phyloP scores from a whole-genome alignment of 2,113 vertebrate species.

The Campylomormyrus tamandua region DNA sequence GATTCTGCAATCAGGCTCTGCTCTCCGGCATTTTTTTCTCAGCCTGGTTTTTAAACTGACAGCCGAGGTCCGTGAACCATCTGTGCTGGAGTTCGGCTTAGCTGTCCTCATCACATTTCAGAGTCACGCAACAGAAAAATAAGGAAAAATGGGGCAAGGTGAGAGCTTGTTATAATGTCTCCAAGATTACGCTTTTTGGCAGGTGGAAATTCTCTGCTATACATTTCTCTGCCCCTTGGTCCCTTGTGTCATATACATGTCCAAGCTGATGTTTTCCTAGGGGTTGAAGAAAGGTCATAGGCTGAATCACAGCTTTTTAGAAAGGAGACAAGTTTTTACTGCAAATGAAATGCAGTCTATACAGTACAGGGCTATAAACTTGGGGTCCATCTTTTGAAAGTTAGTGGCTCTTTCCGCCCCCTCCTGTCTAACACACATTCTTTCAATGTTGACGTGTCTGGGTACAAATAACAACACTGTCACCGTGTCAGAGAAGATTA shows the following conservation, averaged over 20 bases:
- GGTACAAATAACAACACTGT: not conserved
- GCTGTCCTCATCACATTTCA: not conserved
- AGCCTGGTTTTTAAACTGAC: not conserved
- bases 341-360: not conserved
- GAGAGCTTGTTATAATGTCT: not conserved
- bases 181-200: not conserved
- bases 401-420: not conserved
- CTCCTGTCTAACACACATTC: not conserved
- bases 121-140: not conserved
- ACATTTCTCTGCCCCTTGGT: not conserved
- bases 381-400: not conserved
- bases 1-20: not conserved
- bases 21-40: not conserved
- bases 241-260: not conserved
- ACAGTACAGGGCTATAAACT: not conserved
- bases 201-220: not conserved
- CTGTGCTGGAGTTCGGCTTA: not conserved
- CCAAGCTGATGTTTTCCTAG: not conserved
- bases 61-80: conserved; percentile 1
- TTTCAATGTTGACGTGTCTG: not conserved
- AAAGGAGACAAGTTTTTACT: not conserved
- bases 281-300: not conserved
- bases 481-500: not conserved
- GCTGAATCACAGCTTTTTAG: not conserved
- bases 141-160: not conserved